Percentiles rank a stretch among this genome's conserved stretches.
phyloP scores from a whole-genome alignment of 2,888 invertebrate genomes.

The Myopa testacea region DNA sequence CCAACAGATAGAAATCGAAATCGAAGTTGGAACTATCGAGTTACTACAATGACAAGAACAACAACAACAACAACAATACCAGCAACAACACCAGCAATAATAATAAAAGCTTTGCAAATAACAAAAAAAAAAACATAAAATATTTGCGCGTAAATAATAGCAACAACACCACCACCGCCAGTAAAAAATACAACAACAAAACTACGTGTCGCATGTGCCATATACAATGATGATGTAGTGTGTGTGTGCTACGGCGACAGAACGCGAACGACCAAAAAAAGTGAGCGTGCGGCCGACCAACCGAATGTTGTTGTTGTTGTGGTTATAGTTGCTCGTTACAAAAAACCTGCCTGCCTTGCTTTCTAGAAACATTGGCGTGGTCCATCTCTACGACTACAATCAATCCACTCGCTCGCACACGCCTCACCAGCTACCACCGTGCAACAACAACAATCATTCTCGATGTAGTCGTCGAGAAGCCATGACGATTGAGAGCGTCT shows the following conservation, averaged over 20 bases:
- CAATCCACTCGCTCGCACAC: not conserved
- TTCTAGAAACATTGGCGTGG: no score
- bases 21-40: not conserved
- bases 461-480: not conserved
- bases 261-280: no score
- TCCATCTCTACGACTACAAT: not conserved
- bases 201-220: not conserved
- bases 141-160: not conserved
- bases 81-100: no score
- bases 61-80: constrained; percentile 24
- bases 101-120: constrained; percentile 14
- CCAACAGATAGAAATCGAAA: no score
- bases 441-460: not conserved
- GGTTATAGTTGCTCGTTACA: no score
- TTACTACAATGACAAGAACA: no score
- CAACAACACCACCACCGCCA: constrained; percentile 3
- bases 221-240: not conserved
- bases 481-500: not conserved
- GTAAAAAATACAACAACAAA: constrained; percentile 17
- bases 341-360: no score
- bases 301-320: no score
- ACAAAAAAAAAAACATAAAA: not conserved
- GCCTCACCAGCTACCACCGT: not conserved
- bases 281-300: no score
- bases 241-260: no score